Evolutionary conservation across 1,140 invertebrate genomes (phyloP), one percentile per base, ranked within the genome.

Genomic region (Nomia melanderi): DNA sequence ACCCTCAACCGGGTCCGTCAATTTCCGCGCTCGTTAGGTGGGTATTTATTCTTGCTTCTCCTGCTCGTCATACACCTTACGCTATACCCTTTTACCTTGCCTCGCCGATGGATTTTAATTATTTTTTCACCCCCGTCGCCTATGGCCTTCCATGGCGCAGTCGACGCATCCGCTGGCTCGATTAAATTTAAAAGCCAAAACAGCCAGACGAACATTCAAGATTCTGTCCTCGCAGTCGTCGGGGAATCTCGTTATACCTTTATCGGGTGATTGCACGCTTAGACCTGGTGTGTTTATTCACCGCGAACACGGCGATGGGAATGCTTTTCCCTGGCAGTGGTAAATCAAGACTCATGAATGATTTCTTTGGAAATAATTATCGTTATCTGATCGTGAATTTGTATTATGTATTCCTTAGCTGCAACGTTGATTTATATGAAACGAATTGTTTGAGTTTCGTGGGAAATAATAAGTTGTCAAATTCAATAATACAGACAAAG

Each of bases 1-100:
- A 81, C 84, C 81, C 84, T 86, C 78, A 69, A 78, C 83, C 83
- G 66, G 56, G 77, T 86, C 75, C 81, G 83, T 81, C 84, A 86
- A 86, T 86, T 86, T 86, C 81, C 84, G 81, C 59, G 78, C 84
- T 86, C 84, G 84, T 86, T 86, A 86, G 79, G 84, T 77, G 73
- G 78, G 81, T 86, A 86, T 86, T 86, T 86, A 86, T 86, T 85
- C 83, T 85, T 80, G 60, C 75, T 71, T 74, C 71, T 67, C 54
- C 57, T 31, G 54, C 54, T 59, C 82, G 77, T 83, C 81, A 62
- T 83, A 47, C 72, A 83, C 81, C 77, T 84, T 83, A 77, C 60
- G 60, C 63, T 77, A 31, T 62, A 63, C 67, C 72, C 81, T 41
- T 78, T 79, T 70, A 64, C 60, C 64, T 70, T 60, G 63, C 63